phyloP scores from a whole-genome alignment of 2,888 invertebrate species.

The Drosophila buzzatii region DNA sequence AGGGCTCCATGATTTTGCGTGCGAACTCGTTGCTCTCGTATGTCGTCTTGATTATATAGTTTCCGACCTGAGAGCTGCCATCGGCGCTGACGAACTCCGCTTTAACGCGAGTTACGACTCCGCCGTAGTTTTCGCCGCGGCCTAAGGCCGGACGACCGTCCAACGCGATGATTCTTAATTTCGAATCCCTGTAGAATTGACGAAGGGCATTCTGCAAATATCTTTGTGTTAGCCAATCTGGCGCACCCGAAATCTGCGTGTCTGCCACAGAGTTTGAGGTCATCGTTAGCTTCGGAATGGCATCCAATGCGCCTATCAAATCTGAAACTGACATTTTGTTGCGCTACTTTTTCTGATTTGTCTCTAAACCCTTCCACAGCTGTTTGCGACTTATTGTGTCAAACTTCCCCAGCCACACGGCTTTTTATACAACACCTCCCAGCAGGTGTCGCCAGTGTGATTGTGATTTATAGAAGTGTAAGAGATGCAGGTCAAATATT shows the following conservation, averaged over 20 bases:
- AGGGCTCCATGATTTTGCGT: slow-evolving; percentile 74
- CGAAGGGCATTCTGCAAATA: slow-evolving; percentile 73
- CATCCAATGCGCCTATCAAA: slow-evolving; percentile 62
- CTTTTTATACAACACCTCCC: slow-evolving; percentile 54
- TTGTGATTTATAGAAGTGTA: slow-evolving; percentile 52
- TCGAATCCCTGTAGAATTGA: slow-evolving; percentile 70
- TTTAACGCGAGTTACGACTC: slow-evolving; percentile 77
- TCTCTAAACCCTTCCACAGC: not conserved
- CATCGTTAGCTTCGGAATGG: slow-evolving; percentile 45
- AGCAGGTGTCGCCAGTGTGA: slow-evolving; percentile 13
- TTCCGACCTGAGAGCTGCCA: slow-evolving; percentile 56
- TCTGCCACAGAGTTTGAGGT: not conserved
- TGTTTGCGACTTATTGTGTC: slow-evolving; percentile 12
- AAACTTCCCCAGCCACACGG: not conserved
- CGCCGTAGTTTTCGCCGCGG: slow-evolving; percentile 84
- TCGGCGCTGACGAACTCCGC: slow-evolving; percentile 58
- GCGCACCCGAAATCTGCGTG: slow-evolving; percentile 50
- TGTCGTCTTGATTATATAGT: slow-evolving; percentile 81
- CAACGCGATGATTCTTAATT: slow-evolving; percentile 63
- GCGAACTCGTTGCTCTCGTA: slow-evolving; percentile 81
- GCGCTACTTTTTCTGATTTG: slow-evolving; percentile 10
- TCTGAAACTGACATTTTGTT: slow-evolving; percentile 70
- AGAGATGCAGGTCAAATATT: slow-evolving; percentile 31
- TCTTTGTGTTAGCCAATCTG: slow-evolving; percentile 77
- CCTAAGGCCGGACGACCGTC: slow-evolving; percentile 74